Percentiles rank a stretch among this genome's conserved stretches.
These are phyloP conservation scores for Paguma larvata DNA, from an alignment of 2,797 vertebrate genomes.

Conservation along the genomic window DNA sequence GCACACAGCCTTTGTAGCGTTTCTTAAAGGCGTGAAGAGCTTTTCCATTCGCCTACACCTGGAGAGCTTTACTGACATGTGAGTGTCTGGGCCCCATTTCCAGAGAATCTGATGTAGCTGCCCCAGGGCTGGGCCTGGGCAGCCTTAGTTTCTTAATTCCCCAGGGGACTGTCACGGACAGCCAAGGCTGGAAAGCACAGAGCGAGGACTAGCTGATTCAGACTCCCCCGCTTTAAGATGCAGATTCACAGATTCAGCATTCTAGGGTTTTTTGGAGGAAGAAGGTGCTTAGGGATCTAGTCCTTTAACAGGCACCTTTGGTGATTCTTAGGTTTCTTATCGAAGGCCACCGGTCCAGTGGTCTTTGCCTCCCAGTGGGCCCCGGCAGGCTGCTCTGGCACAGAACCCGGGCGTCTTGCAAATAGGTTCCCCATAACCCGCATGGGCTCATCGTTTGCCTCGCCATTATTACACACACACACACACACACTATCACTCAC, in stretches of 20 bases:
- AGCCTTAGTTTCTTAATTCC: neutral
- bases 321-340: neutral
- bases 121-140: neutral
- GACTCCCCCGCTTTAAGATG: neutral
- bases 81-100: neutral
- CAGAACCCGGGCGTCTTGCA: neutral
- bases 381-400: neutral
- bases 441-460: neutral
- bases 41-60: neutral
- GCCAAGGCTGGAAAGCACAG: neutral
- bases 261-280: neutral
- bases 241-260: neutral
- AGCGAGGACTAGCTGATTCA: neutral
- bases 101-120: neutral
- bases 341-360: neutral
- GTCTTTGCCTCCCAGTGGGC: neutral
- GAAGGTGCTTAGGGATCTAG: neutral
- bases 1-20: neutral
- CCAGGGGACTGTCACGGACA: neutral
- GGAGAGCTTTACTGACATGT: neutral
- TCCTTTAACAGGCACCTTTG: neutral
- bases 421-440: neutral
- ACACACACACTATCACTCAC: neutral
- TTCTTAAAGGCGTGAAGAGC: neutral
- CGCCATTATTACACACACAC: neutral